A percentile compares a stretch with the other conserved stretches of the same genome.
These are phyloP conservation scores for Ectropis grisescens DNA, from an alignment of 1,140 invertebrate genomes.

Conservation along the genomic window DNA sequence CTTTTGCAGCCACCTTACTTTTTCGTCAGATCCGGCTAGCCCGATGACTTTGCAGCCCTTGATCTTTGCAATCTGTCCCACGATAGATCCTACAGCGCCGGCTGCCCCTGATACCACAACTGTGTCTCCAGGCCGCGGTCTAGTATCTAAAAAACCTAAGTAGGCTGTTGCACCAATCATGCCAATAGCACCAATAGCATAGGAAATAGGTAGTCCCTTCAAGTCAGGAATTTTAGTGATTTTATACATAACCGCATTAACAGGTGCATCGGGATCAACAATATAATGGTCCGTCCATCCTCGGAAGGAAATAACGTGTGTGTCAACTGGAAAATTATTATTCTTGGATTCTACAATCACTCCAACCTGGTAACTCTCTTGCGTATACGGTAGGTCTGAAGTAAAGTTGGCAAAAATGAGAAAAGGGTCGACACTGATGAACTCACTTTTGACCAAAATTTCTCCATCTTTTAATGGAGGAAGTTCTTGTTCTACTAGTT, in stretches of 20 bases:
- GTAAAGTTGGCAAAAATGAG: conserved; percentile 28
- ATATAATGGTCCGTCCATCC: conserved; percentile 73
- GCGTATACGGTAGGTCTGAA: conserved; percentile 25
- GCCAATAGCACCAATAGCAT: conserved; percentile 36
- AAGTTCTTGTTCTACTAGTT: conserved; percentile 44
- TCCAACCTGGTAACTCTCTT: conserved; percentile 46
- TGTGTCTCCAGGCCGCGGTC: conserved; percentile 78
- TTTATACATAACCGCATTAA: neutral
- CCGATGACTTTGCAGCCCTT: conserved; percentile 80
- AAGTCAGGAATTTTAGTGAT: conserved; percentile 37
- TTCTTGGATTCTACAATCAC: conserved; percentile 29
- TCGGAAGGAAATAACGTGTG: conserved; percentile 63
- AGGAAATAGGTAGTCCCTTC: conserved; percentile 27
- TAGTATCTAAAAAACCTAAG: conserved; percentile 79
- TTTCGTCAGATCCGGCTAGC: conserved; percentile 78
- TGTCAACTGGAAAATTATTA: conserved; percentile 68
- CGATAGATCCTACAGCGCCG: conserved; percentile 78
- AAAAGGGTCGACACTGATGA: conserved; percentile 69
- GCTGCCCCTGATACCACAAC: conserved; percentile 77
- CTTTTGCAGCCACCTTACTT: conserved; percentile 77
- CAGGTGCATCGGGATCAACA: conserved; percentile 10
- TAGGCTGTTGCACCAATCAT: conserved; percentile 75
- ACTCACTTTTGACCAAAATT: conserved; percentile 58
- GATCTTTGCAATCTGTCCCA: conserved; percentile 83
- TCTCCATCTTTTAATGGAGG: conserved; percentile 39